A percentile compares a stretch with the other conserved stretches of the same genome.
These are phyloP conservation scores for Brachylomia viminalis DNA, from an alignment of 2,888 invertebrate species.

Conservation along the genomic window DNA sequence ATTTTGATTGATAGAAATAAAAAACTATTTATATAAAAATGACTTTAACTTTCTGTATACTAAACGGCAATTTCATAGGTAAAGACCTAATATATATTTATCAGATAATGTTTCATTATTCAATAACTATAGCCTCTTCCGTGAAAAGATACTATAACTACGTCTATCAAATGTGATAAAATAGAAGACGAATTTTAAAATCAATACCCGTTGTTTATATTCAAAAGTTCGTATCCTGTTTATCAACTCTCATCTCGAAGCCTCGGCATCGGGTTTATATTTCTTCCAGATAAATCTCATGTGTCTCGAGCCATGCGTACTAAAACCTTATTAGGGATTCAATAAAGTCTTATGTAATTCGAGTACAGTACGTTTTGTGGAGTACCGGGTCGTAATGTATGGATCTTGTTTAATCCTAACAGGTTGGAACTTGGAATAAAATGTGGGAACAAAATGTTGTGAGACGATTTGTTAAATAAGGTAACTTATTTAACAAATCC, in stretches of 20 bases:
- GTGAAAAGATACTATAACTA: background rate
- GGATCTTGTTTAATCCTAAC: conserved; percentile 47
- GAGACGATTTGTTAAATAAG: too few relatives aligned
- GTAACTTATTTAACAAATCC: too few relatives aligned
- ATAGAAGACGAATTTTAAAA: conserved; percentile 2
- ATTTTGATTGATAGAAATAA: too few relatives aligned
- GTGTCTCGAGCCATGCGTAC: conserved; percentile 30
- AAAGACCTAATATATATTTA: too few relatives aligned
- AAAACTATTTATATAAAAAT: too few relatives aligned
- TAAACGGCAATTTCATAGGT: too few relatives aligned
- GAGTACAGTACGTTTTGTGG: conserved; percentile 43
- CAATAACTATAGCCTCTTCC: background rate
- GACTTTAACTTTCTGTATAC: too few relatives aligned
- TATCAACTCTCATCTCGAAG: conserved; percentile 3
- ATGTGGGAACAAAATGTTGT: too few relatives aligned
- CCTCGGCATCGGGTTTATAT: conserved; percentile 39
- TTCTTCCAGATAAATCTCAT: conserved; percentile 44
- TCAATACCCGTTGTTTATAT: background rate
- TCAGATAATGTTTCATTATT: background rate
- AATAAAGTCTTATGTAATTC: conserved; percentile 48
- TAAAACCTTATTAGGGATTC: conserved; percentile 50
- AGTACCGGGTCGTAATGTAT: conserved; percentile 29
- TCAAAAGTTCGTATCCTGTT: conserved; percentile 23
- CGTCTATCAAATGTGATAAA: background rate
- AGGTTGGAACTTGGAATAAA: conserved; percentile 18